Evolutionary conservation across 2,797 vertebrate species (phyloP).

Genomic region (Basileuterus tristriatus): DNA sequence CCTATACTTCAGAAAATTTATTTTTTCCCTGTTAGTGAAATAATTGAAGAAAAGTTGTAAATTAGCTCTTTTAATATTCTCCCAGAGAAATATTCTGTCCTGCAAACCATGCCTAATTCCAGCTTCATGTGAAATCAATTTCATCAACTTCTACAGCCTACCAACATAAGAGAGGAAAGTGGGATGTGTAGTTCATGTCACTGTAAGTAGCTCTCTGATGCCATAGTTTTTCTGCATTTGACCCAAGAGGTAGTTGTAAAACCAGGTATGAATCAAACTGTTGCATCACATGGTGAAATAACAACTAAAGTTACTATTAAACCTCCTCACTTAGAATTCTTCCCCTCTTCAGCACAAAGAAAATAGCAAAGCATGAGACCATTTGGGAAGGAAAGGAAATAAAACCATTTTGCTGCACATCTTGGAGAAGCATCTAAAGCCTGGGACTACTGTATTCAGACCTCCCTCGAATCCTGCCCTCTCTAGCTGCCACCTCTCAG

Average conservation of each 20-base stretch:
- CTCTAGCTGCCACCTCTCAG: conserved; percentile 69
- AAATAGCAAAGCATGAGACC: neutral
- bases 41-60: neutral
- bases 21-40: neutral
- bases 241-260: neutral
- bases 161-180: neutral
- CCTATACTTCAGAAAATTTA: neutral
- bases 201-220: neutral
- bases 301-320: neutral
- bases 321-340: neutral
- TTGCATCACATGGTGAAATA: neutral
- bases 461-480: conserved; percentile 71
- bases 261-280: neutral
- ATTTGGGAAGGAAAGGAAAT: neutral
- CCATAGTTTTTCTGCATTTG: neutral
- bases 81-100: neutral
- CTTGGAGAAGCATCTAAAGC: conserved; percentile 30
- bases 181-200: neutral
- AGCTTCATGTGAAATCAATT: neutral
- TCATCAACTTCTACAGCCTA: neutral
- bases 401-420: neutral
- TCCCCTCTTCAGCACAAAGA: neutral
- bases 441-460: conserved; percentile 18
- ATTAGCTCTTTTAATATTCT: neutral
- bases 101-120: neutral